These are phyloP conservation scores for Arrhamphus sclerolepis DNA, from an alignment of 2,797 vertebrate genomes.

Conservation along the genomic window DNA sequence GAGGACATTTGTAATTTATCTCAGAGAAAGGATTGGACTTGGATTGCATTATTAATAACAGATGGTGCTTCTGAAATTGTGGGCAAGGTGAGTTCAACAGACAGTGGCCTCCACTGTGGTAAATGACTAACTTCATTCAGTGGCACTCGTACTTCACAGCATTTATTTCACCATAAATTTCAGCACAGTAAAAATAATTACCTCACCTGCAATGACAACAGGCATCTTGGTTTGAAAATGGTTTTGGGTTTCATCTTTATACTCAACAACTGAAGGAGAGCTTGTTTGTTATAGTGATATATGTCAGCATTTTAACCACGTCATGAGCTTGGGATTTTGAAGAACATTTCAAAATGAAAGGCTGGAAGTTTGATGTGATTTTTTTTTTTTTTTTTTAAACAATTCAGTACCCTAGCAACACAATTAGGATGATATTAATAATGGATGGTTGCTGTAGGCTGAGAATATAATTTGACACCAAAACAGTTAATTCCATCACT, in stretches of 20 bases:
- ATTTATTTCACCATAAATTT: slow-evolving; percentile 17
- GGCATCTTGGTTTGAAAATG: slow-evolving; percentile 16
- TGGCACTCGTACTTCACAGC: slow-evolving; percentile 16
- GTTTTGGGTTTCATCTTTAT: slow-evolving; percentile 9
- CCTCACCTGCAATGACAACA: slow-evolving; percentile 18
- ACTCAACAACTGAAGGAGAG: neutral
- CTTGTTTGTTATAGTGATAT: slow-evolving; percentile 5
- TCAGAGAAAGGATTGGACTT: slow-evolving; percentile 15
- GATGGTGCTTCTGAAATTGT: neutral
- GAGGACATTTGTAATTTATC: neutral
- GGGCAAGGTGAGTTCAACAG: slow-evolving; percentile 18
- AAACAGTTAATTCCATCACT: slow-evolving; percentile 45
- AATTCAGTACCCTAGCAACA: slow-evolving; percentile 14
- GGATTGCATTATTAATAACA: slow-evolving; percentile 1
- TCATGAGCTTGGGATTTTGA: neutral
- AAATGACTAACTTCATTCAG: slow-evolving; percentile 24
- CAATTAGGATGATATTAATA: slow-evolving; percentile 23
- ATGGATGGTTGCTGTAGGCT: slow-evolving; percentile 24
- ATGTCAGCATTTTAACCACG: slow-evolving; percentile 25
- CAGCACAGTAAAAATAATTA: slow-evolving; percentile 27
- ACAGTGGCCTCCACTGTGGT: slow-evolving; percentile 11
- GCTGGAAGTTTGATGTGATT: too few species aligned
- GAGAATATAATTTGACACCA: slow-evolving; percentile 43
- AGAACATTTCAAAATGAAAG: slow-evolving; percentile 32
- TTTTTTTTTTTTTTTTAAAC: too few species aligned